These are phyloP conservation scores for Prosapia bicincta DNA, from an alignment of 2,888 invertebrate species.

Conservation along the genomic window DNA sequence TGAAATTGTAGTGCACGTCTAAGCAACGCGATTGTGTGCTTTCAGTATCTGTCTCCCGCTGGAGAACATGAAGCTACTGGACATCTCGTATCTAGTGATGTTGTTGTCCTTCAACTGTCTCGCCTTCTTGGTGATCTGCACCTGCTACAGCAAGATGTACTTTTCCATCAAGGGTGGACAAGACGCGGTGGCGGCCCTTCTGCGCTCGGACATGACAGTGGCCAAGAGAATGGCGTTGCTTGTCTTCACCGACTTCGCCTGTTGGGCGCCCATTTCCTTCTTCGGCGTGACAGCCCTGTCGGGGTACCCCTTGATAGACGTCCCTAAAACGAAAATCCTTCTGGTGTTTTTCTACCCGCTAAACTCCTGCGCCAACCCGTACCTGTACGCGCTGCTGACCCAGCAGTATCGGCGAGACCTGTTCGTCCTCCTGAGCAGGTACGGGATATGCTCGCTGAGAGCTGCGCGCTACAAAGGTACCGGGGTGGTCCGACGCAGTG, in stretches of 20 bases:
- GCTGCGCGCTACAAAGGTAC: slow-evolving; percentile 47
- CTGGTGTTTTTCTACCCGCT: slow-evolving; percentile 66
- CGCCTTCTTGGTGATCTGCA: slow-evolving; percentile 60
- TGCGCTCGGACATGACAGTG: slow-evolving; percentile 50
- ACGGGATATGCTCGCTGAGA: slow-evolving; percentile 48
- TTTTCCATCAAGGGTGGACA: slow-evolving; percentile 49
- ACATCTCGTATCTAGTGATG: slow-evolving; percentile 55
- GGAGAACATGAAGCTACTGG: slow-evolving; percentile 52
- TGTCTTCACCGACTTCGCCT: slow-evolving; percentile 58
- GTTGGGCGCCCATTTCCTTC: slow-evolving; percentile 63
- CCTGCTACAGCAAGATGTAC: slow-evolving; percentile 62
- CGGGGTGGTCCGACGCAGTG: slow-evolving; percentile 44
- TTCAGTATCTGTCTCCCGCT: slow-evolving; percentile 63
- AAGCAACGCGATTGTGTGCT: too few relatives aligned
- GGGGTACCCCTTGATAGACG: slow-evolving; percentile 58
- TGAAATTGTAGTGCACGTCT: too few relatives aligned
- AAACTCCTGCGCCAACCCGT: slow-evolving; percentile 67
- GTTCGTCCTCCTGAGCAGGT: slow-evolving; percentile 52
- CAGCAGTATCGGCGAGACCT: slow-evolving; percentile 61
- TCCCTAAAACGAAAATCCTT: slow-evolving; percentile 53
- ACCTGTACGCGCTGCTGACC: slow-evolving; percentile 63
- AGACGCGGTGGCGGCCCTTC: slow-evolving; percentile 43
- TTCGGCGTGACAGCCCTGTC: slow-evolving; percentile 61
- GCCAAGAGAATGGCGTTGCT: slow-evolving; percentile 65
- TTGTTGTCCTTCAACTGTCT: slow-evolving; percentile 58